Conservation (phyloP, 2,113 vertebrate genomes). For the Apistogramma diplotaenia region DNA sequence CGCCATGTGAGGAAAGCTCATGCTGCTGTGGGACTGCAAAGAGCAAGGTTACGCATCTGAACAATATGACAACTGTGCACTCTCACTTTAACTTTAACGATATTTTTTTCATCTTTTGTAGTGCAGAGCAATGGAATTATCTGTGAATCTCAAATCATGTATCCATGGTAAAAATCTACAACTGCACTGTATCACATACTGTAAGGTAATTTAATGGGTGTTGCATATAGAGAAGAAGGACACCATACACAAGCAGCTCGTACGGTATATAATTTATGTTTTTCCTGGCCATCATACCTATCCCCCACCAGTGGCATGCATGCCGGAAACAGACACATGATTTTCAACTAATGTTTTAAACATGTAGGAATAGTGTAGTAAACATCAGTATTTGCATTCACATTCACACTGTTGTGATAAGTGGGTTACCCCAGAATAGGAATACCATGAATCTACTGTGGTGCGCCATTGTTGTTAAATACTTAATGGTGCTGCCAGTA, state of each 20-base stretch:
- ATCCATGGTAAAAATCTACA: not conserved
- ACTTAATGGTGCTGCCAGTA: constrained; percentile 74
- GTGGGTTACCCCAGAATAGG: constrained; percentile 71
- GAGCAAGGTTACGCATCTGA: constrained; percentile 37
- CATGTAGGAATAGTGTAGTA: constrained; percentile 55
- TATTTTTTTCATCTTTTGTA: constrained; percentile 16
- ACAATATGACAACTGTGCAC: constrained; percentile 26
- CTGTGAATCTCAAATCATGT: not conserved
- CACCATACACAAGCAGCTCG: not conserved
- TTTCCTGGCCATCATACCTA: not conserved
- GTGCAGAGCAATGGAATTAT: constrained; percentile 24
- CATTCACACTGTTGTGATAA: constrained; percentile 63
- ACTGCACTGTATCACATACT: not conserved
- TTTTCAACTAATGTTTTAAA: constrained; percentile 64
- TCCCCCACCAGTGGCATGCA: constrained; percentile 3
- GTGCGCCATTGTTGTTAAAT: constrained; percentile 72
- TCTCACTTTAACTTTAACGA: constrained; percentile 14
- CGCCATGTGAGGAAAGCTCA: constrained; percentile 20
- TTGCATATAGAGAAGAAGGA: not conserved
- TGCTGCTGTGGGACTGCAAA: constrained; percentile 38
- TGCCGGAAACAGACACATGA: constrained; percentile 24
- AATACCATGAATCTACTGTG: constrained; percentile 57
- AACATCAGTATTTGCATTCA: constrained; percentile 63
- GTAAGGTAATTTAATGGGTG: not conserved
- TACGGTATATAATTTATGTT: not conserved